A percentile compares a stretch with the other conserved stretches of the same genome.
Conservation (phyloP, 2,888 invertebrate genomes). For the Mesorhabditis belari region DNA sequence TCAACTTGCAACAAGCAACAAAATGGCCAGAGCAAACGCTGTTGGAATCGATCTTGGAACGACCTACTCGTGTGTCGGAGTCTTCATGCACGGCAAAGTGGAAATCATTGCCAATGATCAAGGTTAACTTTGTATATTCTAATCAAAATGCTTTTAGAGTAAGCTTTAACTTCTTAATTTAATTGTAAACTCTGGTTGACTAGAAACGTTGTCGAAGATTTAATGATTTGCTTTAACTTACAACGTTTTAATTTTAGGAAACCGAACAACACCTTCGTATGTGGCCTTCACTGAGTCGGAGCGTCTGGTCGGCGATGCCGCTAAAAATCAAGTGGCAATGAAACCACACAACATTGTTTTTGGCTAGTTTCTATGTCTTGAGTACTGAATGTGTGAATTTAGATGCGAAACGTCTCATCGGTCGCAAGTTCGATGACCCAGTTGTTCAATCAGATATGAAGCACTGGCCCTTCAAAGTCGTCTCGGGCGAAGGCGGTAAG, state of each 20-base stretch:
- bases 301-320: conserved; percentile 58
- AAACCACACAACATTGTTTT: conserved; percentile 59
- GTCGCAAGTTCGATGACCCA: conserved; percentile 56
- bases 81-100: conserved; percentile 59
- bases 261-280: conserved; percentile 68
- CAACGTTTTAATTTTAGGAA: conserved; percentile 57
- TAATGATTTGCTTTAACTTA: no score
- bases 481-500: conserved; percentile 50
- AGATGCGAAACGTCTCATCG: conserved; percentile 56
- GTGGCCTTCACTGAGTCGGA: conserved; percentile 59
- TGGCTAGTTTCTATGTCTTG: conserved; percentile 35
- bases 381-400: conserved; percentile 2
- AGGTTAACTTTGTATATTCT: conserved; percentile 25
- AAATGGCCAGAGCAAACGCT: conserved; percentile 40
- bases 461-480: conserved; percentile 54
- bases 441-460: conserved; percentile 55
- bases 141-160: background rate
- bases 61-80: conserved; percentile 53
- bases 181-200: no score
- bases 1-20: conserved; percentile 1
- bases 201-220: no score
- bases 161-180: no score
- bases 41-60: conserved; percentile 54
- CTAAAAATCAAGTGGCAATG: conserved; percentile 59
- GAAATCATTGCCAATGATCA: conserved; percentile 60